Evolutionary conservation across 2,113 vertebrate species (phyloP).

Genomic region (Cephalophus harveyi): DNA sequence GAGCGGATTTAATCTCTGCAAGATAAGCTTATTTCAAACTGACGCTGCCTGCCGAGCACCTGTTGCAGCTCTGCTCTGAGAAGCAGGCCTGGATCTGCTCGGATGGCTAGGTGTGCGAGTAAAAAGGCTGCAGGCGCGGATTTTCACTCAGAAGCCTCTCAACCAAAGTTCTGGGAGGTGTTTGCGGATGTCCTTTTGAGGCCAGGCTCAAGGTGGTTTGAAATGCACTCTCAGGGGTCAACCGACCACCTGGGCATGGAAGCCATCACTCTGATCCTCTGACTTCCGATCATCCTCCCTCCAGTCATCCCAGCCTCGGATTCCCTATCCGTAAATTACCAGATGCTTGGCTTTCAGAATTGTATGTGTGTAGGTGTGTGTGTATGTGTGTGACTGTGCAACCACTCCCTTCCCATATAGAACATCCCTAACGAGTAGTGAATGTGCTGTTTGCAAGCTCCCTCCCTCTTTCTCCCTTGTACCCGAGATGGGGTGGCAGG

Average conservation of each 20-base stretch:
- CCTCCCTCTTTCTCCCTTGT: neutral
- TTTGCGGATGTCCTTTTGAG: neutral
- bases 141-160: neutral
- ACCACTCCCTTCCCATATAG: neutral
- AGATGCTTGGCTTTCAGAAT: neutral
- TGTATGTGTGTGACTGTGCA: neutral
- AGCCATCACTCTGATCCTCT: neutral
- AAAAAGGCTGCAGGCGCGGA: rapidly evolving
- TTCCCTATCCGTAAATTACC: neutral
- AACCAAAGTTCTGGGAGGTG: neutral
- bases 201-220: neutral
- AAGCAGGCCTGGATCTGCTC: no score
- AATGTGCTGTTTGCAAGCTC: no score
- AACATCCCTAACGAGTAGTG: neutral
- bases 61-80: neutral
- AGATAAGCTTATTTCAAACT: neutral
- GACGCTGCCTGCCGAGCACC: neutral
- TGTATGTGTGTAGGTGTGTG: no score
- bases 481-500: no score
- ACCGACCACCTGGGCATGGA: neutral
- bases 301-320: neutral
- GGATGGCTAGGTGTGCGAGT: neutral
- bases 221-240: neutral
- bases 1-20: neutral
- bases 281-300: neutral